phyloP scores from a whole-genome alignment of 2,113 vertebrate species.

The Meleagris gallopavo region DNA sequence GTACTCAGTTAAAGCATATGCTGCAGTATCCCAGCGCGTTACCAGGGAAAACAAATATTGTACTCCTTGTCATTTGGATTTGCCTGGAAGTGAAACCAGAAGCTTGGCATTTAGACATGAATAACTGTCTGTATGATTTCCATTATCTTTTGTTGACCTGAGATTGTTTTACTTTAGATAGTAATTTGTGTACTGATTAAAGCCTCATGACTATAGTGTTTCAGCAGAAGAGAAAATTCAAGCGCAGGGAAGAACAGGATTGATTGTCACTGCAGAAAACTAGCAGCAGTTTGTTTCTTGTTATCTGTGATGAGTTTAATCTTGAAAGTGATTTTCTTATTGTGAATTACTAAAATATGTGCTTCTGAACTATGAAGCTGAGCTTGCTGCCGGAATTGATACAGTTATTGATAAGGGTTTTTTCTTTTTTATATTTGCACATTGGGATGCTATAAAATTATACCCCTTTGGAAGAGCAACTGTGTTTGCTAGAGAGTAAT shows the following conservation, averaged over 20 bases:
- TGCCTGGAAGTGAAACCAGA: constrained; percentile 36
- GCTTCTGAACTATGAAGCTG: neutral
- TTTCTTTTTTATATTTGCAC: neutral
- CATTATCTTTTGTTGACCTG: constrained; percentile 16
- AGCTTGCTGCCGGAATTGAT: neutral
- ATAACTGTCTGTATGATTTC: constrained; percentile 10
- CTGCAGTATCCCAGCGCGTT: constrained; percentile 18
- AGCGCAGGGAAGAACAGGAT: neutral
- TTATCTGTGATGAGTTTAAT: constrained; percentile 5
- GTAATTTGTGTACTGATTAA: constrained; percentile 16
- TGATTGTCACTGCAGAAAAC: neutral
- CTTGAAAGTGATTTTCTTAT: neutral
- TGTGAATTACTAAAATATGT: neutral
- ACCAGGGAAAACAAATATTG: constrained; percentile 47
- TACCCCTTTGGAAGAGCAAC: neutral
- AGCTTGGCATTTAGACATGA: constrained; percentile 4
- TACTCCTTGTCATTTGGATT: constrained; percentile 29
- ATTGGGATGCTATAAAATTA: neutral
- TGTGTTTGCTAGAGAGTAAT: neutral
- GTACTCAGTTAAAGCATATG: neutral
- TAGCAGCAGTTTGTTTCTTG: neutral
- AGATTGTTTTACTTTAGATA: constrained; percentile 46
- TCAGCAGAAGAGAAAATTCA: constrained; percentile 12
- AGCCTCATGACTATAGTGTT: neutral
- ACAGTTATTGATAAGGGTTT: neutral